Conservation (phyloP, 2,113 vertebrate species). For the Erythrocercus mccallii region DNA sequence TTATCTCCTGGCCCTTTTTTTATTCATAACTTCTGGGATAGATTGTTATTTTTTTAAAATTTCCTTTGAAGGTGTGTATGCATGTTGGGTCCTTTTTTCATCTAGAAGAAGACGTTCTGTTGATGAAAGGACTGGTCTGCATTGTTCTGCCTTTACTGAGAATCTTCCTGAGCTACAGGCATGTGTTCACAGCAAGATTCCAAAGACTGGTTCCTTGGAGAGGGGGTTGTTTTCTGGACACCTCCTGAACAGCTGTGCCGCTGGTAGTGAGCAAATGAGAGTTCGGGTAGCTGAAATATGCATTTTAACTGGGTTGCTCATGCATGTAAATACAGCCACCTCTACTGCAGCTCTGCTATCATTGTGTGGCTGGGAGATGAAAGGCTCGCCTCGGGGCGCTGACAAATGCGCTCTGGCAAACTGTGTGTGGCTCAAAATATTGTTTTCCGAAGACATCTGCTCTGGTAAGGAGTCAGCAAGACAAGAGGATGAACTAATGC, state of each 20-base stretch:
- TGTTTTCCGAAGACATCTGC: neutral
- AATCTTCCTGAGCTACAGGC: neutral
- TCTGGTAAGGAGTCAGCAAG: neutral
- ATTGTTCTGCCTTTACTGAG: neutral
- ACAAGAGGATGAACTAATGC: neutral
- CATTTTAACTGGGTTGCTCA: slow-evolving; percentile 10
- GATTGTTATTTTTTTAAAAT: neutral
- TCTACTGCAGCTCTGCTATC: neutral
- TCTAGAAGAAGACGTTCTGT: neutral
- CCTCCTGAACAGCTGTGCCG: neutral
- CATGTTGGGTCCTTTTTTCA: neutral
- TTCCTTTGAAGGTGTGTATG: neutral
- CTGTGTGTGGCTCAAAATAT: neutral
- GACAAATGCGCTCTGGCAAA: slow-evolving; percentile 36
- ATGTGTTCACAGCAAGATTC: neutral
- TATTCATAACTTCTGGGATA: no score
- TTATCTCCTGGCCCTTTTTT: no score
- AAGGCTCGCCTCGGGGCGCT: slow-evolving; percentile 33
- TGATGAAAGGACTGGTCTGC: neutral
- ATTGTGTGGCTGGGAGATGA: slow-evolving; percentile 21
- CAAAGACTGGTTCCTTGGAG: neutral
- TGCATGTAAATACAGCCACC: slow-evolving; percentile 28
- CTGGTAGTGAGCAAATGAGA: neutral
- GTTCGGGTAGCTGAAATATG: neutral
- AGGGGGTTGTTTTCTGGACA: neutral